These are phyloP conservation scores for Xanthorhoe designata DNA, from an alignment of 2,888 invertebrate species.

Conservation along the genomic window DNA sequence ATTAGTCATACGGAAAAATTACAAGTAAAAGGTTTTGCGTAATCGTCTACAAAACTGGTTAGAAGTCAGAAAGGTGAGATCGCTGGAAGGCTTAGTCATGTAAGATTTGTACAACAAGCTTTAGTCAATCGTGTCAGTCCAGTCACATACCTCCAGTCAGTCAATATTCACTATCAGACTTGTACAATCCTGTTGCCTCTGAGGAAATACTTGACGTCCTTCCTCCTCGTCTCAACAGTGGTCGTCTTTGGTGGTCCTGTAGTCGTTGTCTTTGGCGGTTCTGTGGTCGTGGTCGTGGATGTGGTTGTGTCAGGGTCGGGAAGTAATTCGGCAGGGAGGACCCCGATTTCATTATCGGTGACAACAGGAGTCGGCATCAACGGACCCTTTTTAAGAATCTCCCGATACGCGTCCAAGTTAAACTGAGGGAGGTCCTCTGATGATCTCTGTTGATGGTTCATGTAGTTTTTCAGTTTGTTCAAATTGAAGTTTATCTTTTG, in stretches of 20 bases:
- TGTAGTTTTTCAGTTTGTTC: constrained; percentile 65
- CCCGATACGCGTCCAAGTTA: constrained; percentile 59
- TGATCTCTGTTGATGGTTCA: constrained; percentile 70
- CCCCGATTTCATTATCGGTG: constrained; percentile 75
- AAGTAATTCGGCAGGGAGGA: constrained; percentile 73
- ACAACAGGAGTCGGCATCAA: constrained; percentile 73
- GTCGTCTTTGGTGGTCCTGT: constrained; percentile 56
- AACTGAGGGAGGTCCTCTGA: constrained; percentile 67
- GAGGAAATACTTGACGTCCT: constrained; percentile 77
- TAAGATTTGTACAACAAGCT: constrained; percentile 15
- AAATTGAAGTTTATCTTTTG: constrained; percentile 75
- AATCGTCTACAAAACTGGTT: constrained; percentile 25
- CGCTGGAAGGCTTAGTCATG: constrained; percentile 44
- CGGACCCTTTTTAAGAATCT: constrained; percentile 66
- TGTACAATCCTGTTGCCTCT: constrained; percentile 81
- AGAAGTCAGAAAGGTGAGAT: constrained; percentile 5
- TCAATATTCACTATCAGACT: constrained; percentile 71
- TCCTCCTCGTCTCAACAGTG: constrained; percentile 67
- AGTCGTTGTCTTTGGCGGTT: constrained; percentile 56
- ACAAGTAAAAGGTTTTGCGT: constrained; percentile 36
- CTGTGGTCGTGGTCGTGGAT: constrained; percentile 55
- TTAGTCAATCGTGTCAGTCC: constrained; percentile 44
- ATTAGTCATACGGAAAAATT: neutral
- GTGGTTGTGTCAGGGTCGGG: constrained; percentile 54
- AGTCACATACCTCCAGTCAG: constrained; percentile 50